Conservation (phyloP, 2,888 invertebrate genomes). For the Phasia obesa region DNA sequence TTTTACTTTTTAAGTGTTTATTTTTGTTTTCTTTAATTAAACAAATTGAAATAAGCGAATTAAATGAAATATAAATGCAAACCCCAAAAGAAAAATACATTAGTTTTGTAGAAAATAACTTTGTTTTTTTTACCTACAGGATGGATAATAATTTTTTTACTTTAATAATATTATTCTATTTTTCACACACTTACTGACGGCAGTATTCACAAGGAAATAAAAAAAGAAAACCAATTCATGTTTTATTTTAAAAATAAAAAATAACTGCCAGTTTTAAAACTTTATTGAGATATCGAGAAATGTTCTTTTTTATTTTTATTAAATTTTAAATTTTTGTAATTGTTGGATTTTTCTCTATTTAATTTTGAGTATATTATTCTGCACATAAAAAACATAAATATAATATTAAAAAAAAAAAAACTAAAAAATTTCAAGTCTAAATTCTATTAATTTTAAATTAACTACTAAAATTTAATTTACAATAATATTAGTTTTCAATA, state of each 20-base stretch:
- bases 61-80: too few species aligned
- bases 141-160: too few species aligned
- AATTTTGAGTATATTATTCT: conserved; percentile 63
- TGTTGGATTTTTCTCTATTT: conserved; percentile 44
- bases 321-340: conserved; percentile 22
- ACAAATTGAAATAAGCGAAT: too few species aligned
- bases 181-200: not conserved
- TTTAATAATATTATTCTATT: not conserved
- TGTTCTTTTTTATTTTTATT: conserved; percentile 37
- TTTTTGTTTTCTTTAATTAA: too few species aligned
- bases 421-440: conserved; percentile 32
- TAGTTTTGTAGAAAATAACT: too few species aligned
- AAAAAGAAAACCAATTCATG: conserved; percentile 53
- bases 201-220: not conserved
- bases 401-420: conserved; percentile 12
- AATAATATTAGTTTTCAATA: conserved; percentile 55
- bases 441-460: conserved; percentile 69
- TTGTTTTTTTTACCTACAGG: too few species aligned
- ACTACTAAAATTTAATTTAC: conserved; percentile 65
- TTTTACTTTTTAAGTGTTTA: too few species aligned
- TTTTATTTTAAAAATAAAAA: conserved; percentile 71
- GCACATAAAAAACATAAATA: conserved; percentile 33
- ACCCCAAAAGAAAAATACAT: too few species aligned
- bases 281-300: conserved; percentile 70
- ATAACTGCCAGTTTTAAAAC: conserved; percentile 67